A percentile compares a stretch with the other conserved stretches of the same genome.
phyloP scores from a whole-genome alignment of 92 coral and sea anemone genomes.

The Metridium senile region DNA sequence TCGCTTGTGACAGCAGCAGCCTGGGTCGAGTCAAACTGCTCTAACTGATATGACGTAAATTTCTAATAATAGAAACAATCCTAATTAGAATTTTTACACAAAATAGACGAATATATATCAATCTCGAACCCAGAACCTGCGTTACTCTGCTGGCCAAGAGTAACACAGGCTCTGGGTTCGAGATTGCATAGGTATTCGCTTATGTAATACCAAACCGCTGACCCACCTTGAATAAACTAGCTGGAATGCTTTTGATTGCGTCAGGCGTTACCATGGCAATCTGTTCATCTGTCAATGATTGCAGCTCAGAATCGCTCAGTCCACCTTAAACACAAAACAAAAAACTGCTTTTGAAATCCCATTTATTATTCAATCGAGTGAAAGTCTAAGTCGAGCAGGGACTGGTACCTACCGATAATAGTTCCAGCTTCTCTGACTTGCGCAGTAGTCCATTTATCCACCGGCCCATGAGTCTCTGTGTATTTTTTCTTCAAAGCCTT shows the following conservation, averaged over 20 bases:
- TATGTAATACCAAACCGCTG: background rate
- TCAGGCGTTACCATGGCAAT: conserved; percentile 39
- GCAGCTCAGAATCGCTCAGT: conserved; percentile 40
- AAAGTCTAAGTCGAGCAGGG: background rate
- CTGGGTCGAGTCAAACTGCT: conserved; percentile 58
- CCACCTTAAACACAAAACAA: conserved; percentile 29
- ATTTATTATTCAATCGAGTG: too few relatives aligned
- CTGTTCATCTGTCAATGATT: conserved; percentile 39
- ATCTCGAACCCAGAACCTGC: too few relatives aligned
- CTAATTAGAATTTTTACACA: background rate
- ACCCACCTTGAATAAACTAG: conserved; percentile 44
- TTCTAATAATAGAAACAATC: conserved; percentile 17
- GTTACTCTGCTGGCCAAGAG: too few relatives aligned
- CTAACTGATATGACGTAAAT: conserved; percentile 60
- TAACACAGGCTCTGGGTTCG: too few relatives aligned
- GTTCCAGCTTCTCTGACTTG: conserved; percentile 68
- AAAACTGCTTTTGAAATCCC: background rate
- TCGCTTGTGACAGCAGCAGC: conserved; percentile 55
- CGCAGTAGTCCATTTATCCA: conserved; percentile 59
- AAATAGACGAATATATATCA: too few relatives aligned
- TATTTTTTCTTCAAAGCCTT: conserved; percentile 59
- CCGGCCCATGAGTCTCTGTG: conserved; percentile 61
- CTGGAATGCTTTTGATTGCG: conserved; percentile 45
- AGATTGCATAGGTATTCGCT: too few relatives aligned
- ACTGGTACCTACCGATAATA: conserved; percentile 50